These are phyloP conservation scores for Myotis findleyi DNA, from an alignment of 2,797 vertebrate genomes.

Conservation along the genomic window DNA sequence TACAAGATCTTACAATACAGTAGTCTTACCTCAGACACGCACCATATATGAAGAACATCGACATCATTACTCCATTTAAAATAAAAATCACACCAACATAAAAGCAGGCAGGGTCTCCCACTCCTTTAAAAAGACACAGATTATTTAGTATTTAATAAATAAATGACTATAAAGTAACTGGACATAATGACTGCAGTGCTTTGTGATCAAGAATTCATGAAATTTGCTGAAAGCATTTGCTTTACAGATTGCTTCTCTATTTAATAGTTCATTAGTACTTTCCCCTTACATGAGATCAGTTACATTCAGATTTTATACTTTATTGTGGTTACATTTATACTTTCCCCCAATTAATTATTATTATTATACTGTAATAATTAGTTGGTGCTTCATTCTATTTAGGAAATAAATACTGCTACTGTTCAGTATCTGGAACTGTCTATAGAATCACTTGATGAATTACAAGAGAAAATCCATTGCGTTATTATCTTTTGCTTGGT, in stretches of 20 bases:
- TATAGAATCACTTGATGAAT: background rate
- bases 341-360: background rate
- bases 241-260: background rate
- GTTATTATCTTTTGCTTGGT: background rate
- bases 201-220: background rate
- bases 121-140: conserved; percentile 86
- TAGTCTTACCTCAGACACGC: conserved; percentile 91
- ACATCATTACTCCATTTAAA: conserved; percentile 94
- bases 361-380: background rate
- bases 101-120: conserved; percentile 95
- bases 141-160: conserved; percentile 50
- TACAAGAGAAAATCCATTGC: background rate
- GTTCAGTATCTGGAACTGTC: background rate
- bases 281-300: background rate
- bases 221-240: background rate
- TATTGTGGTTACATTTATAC: background rate
- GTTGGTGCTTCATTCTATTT: background rate
- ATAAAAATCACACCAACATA: conserved; percentile 93
- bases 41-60: conserved; percentile 93
- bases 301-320: background rate
- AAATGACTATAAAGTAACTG: background rate
- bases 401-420: background rate
- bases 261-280: background rate
- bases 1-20: background rate
- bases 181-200: background rate